These are phyloP conservation scores for Philhelius pedissequus DNA, from an alignment of 2,888 invertebrate genomes.

Conservation along the genomic window DNA sequence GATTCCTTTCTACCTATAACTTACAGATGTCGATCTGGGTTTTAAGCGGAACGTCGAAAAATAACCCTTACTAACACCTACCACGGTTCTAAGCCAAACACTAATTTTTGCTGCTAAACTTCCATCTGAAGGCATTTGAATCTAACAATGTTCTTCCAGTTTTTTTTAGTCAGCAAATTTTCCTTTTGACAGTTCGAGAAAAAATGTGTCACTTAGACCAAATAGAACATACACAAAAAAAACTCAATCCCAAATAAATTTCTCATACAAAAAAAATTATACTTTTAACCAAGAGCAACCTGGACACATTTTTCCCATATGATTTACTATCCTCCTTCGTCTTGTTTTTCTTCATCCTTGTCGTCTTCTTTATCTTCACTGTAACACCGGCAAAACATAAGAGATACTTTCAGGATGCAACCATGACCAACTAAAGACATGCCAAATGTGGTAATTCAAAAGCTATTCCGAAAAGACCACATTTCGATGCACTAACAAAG, in stretches of 20 bases:
- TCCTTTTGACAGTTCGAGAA: not conserved
- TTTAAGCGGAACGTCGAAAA: too few species aligned
- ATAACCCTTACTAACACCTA: too few species aligned
- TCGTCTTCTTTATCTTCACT: conserved; percentile 18
- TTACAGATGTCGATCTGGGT: too few species aligned
- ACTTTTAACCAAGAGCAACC: conserved; percentile 2
- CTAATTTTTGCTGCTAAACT: too few species aligned
- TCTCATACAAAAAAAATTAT: conserved; percentile 1
- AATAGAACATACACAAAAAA: not conserved
- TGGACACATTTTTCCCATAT: conserved; percentile 59
- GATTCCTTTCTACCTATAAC: too few species aligned
- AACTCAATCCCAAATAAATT: conserved; percentile 12
- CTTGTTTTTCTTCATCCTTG: conserved; percentile 18
- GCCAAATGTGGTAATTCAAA: conserved; percentile 68
- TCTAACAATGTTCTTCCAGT: not conserved
- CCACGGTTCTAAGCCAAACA: too few species aligned
- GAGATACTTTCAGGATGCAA: conserved; percentile 66
- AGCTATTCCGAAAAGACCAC: conserved; percentile 69
- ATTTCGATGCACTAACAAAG: conserved; percentile 67
- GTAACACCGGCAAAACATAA: conserved; percentile 38
- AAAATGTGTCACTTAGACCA: not conserved
- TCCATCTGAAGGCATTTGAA: not conserved
- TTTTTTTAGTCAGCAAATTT: not conserved
- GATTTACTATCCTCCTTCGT: conserved; percentile 49
- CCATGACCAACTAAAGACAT: conserved; percentile 69